Base-by-base conservation (phyloP, 2,113 vertebrate species). In the Mus pahari region DNA sequence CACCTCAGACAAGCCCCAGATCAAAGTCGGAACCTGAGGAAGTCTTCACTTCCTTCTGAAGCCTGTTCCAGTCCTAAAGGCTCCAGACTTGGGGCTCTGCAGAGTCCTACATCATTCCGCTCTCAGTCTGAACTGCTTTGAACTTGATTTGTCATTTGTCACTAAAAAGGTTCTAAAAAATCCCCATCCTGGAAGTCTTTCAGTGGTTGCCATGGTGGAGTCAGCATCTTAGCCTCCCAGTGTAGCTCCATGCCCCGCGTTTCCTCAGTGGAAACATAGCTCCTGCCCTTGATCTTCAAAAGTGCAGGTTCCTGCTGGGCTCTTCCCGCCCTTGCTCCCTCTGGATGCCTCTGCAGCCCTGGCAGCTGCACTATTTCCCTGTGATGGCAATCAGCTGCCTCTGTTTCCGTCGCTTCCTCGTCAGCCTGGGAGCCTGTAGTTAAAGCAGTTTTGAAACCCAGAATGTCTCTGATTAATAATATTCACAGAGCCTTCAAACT, bases 341-440 rank as follows among this genome's bases (percentile, higher is more conserved):
- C 36, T 20, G 55, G 2, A 2, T 3, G 6, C 53, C 1, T 14
- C 86, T 10, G 33, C 39, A 36, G 28, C 79, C 79, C 7, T 12
- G 78, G 73, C 4, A 1, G 50, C 19, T 5, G 79, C 45, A n/a
- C 3, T 9, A 1, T 14, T 14, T 22, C 36, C 0, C 1, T 3
- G 0, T 4, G 82, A 3, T 1, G 1, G 58, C 8, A 19, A 4
- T 7, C 17, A 39, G 20, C 1, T 66, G 3, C 62, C 13, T 28
- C 33, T 79, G 48, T 19, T 48, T 81, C 50, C 55, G 22, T 64
- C 0, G 2, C n/a, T 8, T 13, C 8, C 16, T 79, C 19, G 5
- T 24, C n/a, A 66, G 45, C 58, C 5, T 26, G 36, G 28, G 5
- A 39, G 62, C 22, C 77, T 48, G n/a, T 20, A 20, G 24, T 31